Conservation (phyloP, 2,888 invertebrate genomes). For the Pseudococcus longispinus region DNA sequence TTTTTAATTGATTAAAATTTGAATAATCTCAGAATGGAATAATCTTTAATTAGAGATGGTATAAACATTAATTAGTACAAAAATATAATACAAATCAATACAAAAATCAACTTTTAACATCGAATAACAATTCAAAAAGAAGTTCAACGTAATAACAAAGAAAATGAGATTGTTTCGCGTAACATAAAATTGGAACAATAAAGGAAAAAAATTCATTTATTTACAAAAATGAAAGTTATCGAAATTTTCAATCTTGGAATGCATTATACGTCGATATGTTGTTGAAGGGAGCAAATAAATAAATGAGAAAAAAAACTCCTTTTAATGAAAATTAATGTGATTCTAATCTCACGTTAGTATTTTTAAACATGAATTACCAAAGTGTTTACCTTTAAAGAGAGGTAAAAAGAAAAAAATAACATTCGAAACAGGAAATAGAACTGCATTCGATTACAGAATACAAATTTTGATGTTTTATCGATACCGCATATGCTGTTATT, state of each 20-base stretch:
- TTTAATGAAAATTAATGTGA: neutral
- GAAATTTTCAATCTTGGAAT: slow-evolving; percentile 7
- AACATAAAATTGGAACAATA: slow-evolving; percentile 2
- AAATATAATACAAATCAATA: slow-evolving; percentile 19
- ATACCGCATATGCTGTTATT: neutral
- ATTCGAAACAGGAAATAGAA: neutral
- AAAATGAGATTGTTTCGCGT: slow-evolving; percentile 15
- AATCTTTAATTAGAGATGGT: slow-evolving; percentile 25
- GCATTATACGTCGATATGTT: neutral
- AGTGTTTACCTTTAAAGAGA: neutral
- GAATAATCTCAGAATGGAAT: neutral
- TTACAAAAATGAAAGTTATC: slow-evolving; percentile 3
- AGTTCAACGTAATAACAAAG: slow-evolving; percentile 28
- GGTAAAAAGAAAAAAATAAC: neutral
- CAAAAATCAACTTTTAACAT: slow-evolving; percentile 33
- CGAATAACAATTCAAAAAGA: slow-evolving; percentile 19
- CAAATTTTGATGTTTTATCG: slow-evolving; percentile 18
- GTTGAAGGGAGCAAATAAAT: neutral
- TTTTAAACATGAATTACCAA: neutral
- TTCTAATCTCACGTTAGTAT: neutral
- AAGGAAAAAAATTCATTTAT: neutral
- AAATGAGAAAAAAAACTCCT: neutral
- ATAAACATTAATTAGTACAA: slow-evolving; percentile 23
- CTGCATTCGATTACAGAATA: slow-evolving; percentile 1
- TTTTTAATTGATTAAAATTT: neutral